Base-by-base conservation (phyloP, 2,888 invertebrate species). In the Drosophila aldrichi region DNA sequence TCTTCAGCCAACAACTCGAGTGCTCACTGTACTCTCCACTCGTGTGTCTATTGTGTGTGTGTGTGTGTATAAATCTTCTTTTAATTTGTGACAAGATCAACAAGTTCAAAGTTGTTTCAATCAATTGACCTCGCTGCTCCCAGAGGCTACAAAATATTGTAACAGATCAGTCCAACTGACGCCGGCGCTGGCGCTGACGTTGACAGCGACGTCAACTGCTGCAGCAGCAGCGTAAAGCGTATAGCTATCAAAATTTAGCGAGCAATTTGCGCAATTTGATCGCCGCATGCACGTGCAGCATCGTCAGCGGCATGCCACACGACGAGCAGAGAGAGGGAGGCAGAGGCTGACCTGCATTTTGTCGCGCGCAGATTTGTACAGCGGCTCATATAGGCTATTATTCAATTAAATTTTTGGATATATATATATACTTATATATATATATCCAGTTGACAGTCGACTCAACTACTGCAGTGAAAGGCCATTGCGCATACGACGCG, bases 1-100 rank as follows among this genome's bases (percentile, higher is more conserved):
- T 10, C n/a, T n/a, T 1, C n/a, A 29, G 14, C 12, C 34, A 16
- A 16, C 22, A 9, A 51, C 70, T n/a, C 40, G 14, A 18, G 5
- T 38, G 3, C 25, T 4, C 62, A 86, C 89, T 86, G 82, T 88
- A 59, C 57, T 40, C 14, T 20, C 44, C 49, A 25, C 8, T 36
- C 40, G 18, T 57, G 55, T 54, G 22, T 64, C 59, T 70, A 71
- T 52, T 62, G 55, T 68, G 62, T 67, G 12, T 32, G 64, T 74
- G 61, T 69, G 70, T 67, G 81, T 82, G 81, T 91, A 92, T 92
- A 92, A 92, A 92, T 92, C 91, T 91, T 92, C 86, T 89, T 90
- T 92, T 92, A 92, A 92, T 93, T 92, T 93, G 92, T 92, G 92
- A 92, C 92, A 92, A 92, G 93, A 92, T 92, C 93, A 92, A 92